Evolutionary conservation across 2,113 vertebrate species (phyloP).

Genomic region (Coregonus clupeaformis): DNA sequence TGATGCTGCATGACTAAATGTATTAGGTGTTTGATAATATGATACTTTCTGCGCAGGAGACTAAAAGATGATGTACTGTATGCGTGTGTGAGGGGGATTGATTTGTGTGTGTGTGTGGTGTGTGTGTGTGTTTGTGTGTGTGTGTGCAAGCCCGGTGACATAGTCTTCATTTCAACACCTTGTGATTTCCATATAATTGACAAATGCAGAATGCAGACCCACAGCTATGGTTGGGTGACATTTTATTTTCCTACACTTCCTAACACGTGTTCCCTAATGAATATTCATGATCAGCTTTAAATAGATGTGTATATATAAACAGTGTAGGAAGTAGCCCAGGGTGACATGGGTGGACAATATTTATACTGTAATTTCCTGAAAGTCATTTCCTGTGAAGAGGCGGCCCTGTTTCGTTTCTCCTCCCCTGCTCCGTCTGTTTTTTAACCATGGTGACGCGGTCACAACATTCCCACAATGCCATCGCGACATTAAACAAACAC

Average conservation of each 20-base stretch:
- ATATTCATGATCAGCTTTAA: neutral
- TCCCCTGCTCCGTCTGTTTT: neutral
- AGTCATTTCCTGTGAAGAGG: constrained; percentile 2
- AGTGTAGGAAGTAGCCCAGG: neutral
- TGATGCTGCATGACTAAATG: neutral
- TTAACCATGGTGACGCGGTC: no score
- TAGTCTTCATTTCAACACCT: no score
- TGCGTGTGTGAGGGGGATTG: no score
- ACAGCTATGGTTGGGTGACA: no score
- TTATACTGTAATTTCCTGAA: neutral
- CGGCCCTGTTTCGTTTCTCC: neutral
- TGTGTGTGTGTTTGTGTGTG: no score
- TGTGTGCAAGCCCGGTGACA: no score
- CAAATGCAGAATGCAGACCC: no score
- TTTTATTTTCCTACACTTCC: neutral
- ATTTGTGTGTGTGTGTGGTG: no score
- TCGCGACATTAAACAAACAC: neutral
- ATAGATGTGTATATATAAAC: neutral
- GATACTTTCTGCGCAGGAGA: neutral
- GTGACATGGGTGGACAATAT: no score
- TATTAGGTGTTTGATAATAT: neutral
- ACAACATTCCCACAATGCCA: no score
- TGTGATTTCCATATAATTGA: no score
- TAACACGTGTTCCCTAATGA: neutral
- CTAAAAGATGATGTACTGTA: neutral